These are phyloP conservation scores for Drosophila kokeensis DNA, from an alignment of 2,888 invertebrate species.

Conservation along the genomic window DNA sequence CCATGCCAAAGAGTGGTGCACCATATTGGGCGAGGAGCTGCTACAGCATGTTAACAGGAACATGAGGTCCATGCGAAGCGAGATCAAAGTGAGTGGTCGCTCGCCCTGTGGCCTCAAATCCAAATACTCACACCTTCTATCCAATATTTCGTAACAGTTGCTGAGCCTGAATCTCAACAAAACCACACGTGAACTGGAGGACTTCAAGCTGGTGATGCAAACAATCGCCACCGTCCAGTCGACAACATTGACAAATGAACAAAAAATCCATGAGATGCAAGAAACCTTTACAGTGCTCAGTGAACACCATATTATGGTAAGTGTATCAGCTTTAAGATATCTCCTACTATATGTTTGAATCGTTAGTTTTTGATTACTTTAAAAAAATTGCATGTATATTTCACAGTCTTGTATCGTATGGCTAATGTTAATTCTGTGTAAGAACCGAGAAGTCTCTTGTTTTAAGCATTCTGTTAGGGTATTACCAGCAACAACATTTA, in stretches of 20 bases:
- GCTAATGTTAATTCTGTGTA: neutral
- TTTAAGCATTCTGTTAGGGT: neutral
- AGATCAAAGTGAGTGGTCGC: slow-evolving; percentile 88
- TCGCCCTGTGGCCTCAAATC: neutral
- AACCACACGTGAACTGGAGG: slow-evolving; percentile 91
- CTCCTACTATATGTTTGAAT: neutral
- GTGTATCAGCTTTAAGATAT: slow-evolving; percentile 39
- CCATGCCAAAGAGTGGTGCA: slow-evolving; percentile 93
- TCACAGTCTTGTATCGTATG: neutral
- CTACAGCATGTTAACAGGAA: slow-evolving; percentile 88
- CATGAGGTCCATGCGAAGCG: slow-evolving; percentile 89
- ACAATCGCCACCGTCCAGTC: slow-evolving; percentile 91
- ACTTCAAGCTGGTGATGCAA: slow-evolving; percentile 94
- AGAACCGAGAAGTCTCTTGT: neutral
- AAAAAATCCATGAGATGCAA: slow-evolving; percentile 90
- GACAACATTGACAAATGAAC: slow-evolving; percentile 91
- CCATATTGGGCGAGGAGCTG: slow-evolving; percentile 89
- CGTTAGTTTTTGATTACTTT: neutral
- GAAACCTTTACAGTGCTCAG: slow-evolving; percentile 91
- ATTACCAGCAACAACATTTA: slow-evolving; percentile 16
- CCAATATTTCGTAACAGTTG: slow-evolving; percentile 65
- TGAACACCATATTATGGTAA: slow-evolving; percentile 89
- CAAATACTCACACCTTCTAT: slow-evolving; percentile 7
- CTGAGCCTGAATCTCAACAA: slow-evolving; percentile 89
- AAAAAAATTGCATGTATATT: neutral